These are phyloP conservation scores for Cherax destructor DNA, from an alignment of 1,140 invertebrate genomes.

Conservation along the genomic window DNA sequence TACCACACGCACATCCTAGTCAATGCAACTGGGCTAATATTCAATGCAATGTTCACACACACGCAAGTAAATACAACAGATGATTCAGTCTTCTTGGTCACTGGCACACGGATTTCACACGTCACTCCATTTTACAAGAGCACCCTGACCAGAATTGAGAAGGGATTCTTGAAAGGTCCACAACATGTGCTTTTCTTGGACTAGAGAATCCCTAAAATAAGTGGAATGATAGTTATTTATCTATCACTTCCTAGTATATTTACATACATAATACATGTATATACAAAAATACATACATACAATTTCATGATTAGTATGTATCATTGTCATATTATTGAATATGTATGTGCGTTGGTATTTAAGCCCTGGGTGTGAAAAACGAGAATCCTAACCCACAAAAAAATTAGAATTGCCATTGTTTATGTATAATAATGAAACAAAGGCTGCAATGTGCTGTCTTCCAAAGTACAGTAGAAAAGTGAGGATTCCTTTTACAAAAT, in stretches of 20 bases:
- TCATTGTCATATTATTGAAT: slow-evolving; percentile 61
- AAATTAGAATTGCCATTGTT: slow-evolving; percentile 5
- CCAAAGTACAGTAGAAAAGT: slow-evolving; percentile 7
- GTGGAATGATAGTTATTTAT: slow-evolving; percentile 33
- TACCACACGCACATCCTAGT: slow-evolving; percentile 17
- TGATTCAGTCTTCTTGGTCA: slow-evolving; percentile 29
- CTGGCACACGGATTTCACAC: slow-evolving; percentile 48
- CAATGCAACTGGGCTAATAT: slow-evolving; percentile 37
- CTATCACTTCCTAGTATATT: slow-evolving; percentile 41
- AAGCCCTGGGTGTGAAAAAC: slow-evolving; percentile 33
- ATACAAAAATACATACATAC: slow-evolving; percentile 65
- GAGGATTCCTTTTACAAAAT: slow-evolving; percentile 13
- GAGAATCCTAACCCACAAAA: slow-evolving; percentile 27
- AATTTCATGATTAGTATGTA: slow-evolving; percentile 53
- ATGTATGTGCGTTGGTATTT: slow-evolving; percentile 49
- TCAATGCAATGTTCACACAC: slow-evolving; percentile 1
- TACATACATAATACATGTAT: slow-evolving; percentile 59
- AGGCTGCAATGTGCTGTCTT: background rate
- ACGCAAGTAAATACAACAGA: slow-evolving; percentile 8
- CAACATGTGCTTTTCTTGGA: slow-evolving; percentile 16
- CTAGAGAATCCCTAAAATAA: slow-evolving; percentile 34
- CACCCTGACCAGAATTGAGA: slow-evolving; percentile 27
- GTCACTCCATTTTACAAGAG: slow-evolving; percentile 31
- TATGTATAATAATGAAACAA: background rate
- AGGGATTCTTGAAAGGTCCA: slow-evolving; percentile 25